Conservation (phyloP, 2,113 vertebrate species). For the Romanogobio albipinnatus region DNA sequence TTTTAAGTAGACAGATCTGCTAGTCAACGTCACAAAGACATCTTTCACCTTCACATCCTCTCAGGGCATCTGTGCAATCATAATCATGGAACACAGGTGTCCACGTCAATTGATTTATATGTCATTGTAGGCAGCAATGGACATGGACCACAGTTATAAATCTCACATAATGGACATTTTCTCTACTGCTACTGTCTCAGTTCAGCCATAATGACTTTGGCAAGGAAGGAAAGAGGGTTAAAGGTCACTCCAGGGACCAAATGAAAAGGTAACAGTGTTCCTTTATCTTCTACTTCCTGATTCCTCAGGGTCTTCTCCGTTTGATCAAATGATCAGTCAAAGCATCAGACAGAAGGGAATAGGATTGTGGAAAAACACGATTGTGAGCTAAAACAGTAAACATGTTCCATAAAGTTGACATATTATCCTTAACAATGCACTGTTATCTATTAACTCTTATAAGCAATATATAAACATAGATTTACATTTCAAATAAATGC, state of each 20-base stretch:
- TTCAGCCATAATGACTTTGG: conserved; percentile 51
- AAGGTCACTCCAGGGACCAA: conserved; percentile 53
- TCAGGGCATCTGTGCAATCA: conserved; percentile 44
- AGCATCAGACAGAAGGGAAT: neutral
- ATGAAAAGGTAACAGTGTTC: conserved; percentile 44
- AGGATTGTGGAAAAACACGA: conserved; percentile 13
- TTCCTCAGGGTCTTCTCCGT: conserved; percentile 23
- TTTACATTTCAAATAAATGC: too few species aligned
- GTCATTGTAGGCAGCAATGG: conserved; percentile 53
- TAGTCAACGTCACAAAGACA: conserved; percentile 31
- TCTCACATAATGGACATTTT: conserved; percentile 54
- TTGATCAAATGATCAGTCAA: conserved; percentile 50
- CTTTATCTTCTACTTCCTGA: conserved; percentile 35
- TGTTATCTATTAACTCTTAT: neutral
- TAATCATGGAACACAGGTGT: conserved; percentile 44
- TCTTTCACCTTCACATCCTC: conserved; percentile 48
- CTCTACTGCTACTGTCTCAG: conserved; percentile 51
- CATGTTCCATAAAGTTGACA: neutral
- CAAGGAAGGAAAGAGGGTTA: conserved; percentile 42
- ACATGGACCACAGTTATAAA: conserved; percentile 55
- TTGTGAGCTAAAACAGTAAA: conserved; percentile 37
- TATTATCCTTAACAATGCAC: neutral
- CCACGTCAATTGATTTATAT: conserved; percentile 58
- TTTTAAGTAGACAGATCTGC: conserved; percentile 28
- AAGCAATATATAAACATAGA: neutral